Base-by-base conservation (phyloP, 2,797 vertebrate species). In the Brotula barbata region DNA sequence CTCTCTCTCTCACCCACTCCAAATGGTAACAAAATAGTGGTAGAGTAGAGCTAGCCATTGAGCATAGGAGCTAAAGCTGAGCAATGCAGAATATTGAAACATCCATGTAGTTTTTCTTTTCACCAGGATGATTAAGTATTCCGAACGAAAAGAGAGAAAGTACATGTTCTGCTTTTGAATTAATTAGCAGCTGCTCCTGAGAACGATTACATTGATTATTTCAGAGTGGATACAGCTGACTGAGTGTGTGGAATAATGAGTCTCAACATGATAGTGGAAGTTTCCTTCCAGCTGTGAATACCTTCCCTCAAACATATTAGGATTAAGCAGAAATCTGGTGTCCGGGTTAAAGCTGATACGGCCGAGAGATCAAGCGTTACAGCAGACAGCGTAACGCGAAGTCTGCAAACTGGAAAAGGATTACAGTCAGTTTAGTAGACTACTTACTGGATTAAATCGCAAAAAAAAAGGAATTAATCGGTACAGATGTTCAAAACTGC, bases 281-380 rank as follows among this genome's bases (percentile, higher is more conserved):
- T 45, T 47, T 23, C 6, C 1, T 9, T 22, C 6, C 17, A 40
- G 58, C 3, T 1, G 22, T 6, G 0, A 37, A 55, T 58, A 19
- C 5, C 0, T 39, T 56, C 20, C 44, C 12, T 3, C 8, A 0
- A 43, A 58, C 44, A 16, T 22, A n/a, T 41, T 54, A 40, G 45
- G 36, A 52, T 63, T 69, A 49, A 46, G 14, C 57, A 8, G 47
- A 33, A 64, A 43, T 13, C 22, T 12, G 21, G 19, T 28, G 47
- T 21, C 37, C 53, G 45, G 20, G 41, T 51, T 48, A 10, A 33
- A 36, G 37, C 25, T 25, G 37, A 64, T 12, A 22, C 37, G 49
- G 57, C 54, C 25, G 57, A 7, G 58, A 56, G 46, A 49, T 19
- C 3, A 15, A 42, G 53, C 44, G 0, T 33, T 17, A 36, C 45